Evolutionary conservation across 2,888 invertebrate genomes (phyloP).

Genomic region (Phortica magna): DNA sequence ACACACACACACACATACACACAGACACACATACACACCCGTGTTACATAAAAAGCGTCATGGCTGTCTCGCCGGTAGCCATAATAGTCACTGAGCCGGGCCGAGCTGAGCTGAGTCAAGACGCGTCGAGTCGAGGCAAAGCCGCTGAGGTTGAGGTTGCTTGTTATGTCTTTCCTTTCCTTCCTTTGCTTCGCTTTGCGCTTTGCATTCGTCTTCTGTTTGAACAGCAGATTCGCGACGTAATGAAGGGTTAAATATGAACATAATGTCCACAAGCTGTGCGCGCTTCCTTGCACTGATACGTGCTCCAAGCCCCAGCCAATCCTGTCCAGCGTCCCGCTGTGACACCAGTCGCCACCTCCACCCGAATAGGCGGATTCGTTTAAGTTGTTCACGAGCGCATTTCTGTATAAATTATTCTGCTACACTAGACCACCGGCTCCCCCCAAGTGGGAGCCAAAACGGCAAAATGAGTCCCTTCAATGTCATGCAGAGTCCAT

Average conservation of each 20-base stretch:
- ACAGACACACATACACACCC: not conserved
- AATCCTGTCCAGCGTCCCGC: conserved; percentile 16
- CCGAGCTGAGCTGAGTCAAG: conserved; percentile 10
- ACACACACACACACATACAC: not conserved
- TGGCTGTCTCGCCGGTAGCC: conserved; percentile 33
- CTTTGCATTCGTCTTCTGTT: not conserved
- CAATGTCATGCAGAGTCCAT: conserved; percentile 11
- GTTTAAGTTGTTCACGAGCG: not conserved
- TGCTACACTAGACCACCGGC: too few relatives aligned
- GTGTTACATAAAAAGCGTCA: conserved; percentile 15
- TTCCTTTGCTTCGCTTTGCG: conserved; percentile 6
- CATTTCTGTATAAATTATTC: too few relatives aligned
- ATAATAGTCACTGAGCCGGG: conserved; percentile 32
- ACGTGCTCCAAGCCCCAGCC: not conserved
- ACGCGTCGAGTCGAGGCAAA: not conserved
- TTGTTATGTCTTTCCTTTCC: too few relatives aligned
- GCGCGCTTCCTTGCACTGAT: conserved; percentile 30
- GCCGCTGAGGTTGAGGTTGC: conserved; percentile 8
- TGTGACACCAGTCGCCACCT: not conserved
- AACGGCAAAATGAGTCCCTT: not conserved
- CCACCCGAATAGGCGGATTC: not conserved
- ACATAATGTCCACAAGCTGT: conserved; percentile 12
- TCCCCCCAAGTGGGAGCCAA: too few relatives aligned
- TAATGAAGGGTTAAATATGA: conserved; percentile 23
- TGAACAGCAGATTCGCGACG: not conserved